Conservation (phyloP, 2,888 invertebrate genomes). For the Pediacus dermestoides region DNA sequence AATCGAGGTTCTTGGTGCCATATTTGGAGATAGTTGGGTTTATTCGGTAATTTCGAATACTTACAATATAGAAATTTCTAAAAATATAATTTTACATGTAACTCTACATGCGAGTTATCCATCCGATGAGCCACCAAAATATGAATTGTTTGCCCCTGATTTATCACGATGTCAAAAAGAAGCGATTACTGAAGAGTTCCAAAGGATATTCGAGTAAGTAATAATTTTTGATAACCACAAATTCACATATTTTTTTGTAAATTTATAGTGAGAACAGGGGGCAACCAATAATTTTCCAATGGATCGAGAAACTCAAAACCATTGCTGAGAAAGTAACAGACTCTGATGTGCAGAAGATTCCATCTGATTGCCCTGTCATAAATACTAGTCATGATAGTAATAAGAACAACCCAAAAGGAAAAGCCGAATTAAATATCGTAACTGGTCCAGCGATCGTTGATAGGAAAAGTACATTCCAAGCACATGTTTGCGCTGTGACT, state of each 20-base stretch:
- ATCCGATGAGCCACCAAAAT: conserved; percentile 60
- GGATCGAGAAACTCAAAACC: conserved; percentile 72
- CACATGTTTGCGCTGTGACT: conserved; percentile 69
- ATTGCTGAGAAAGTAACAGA: conserved; percentile 39
- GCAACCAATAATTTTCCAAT: conserved; percentile 67
- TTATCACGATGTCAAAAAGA: conserved; percentile 59
- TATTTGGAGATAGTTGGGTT: conserved; percentile 68
- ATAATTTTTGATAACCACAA: conserved; percentile 14
- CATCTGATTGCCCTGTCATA: neutral
- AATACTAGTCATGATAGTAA: too few species aligned
- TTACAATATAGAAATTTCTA: conserved; percentile 60
- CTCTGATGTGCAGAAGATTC: neutral
- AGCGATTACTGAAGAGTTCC: conserved; percentile 55
- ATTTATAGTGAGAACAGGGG: conserved; percentile 65
- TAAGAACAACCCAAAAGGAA: conserved; percentile 16
- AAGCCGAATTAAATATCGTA: conserved; percentile 25
- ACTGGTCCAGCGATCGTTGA: conserved; percentile 67
- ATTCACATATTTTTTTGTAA: conserved; percentile 8
- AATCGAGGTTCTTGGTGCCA: conserved; percentile 68
- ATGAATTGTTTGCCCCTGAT: conserved; percentile 70
- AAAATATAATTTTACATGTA: conserved; percentile 59
- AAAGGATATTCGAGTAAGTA: conserved; percentile 67
- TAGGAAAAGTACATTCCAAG: conserved; percentile 80
- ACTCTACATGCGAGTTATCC: conserved; percentile 67
- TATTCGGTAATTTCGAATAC: conserved; percentile 55